Conservation (phyloP, 2,113 vertebrate genomes). For the Argyrosomus japonicus region DNA sequence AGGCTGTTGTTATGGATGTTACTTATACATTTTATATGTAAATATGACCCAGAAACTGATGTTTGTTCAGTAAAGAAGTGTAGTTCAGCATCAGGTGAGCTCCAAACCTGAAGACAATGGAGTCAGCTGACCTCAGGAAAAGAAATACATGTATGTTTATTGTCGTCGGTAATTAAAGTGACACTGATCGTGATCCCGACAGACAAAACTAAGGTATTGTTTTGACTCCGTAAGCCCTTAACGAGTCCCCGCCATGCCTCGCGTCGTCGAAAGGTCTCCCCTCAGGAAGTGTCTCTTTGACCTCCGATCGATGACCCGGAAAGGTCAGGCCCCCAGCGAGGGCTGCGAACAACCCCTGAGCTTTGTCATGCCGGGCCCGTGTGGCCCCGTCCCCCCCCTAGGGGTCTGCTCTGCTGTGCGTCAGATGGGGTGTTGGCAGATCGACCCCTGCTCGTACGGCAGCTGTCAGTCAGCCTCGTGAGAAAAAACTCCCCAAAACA, state of each 20-base stretch:
- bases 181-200: constrained; percentile 21
- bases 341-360: constrained; percentile 70
- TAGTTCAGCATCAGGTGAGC: neutral
- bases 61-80: neutral
- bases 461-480: constrained; percentile 73
- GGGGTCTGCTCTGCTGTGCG: constrained; percentile 59
- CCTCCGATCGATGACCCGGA: constrained; percentile 83
- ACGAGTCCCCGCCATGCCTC: constrained; percentile 56
- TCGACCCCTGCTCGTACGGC: constrained; percentile 66
- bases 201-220: constrained; percentile 34
- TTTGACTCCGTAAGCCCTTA: constrained; percentile 57
- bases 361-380: constrained; percentile 61
- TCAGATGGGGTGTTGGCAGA: constrained; percentile 75
- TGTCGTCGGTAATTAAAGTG: neutral
- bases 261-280: constrained; percentile 77
- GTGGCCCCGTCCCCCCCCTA: constrained; percentile 55
- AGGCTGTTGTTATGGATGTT: constrained; percentile 43
- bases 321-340: constrained; percentile 81
- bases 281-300: constrained; percentile 83
- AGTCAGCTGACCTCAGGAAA: neutral
- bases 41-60: neutral
- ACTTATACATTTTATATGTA: neutral
- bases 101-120: neutral
- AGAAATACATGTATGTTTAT: constrained; percentile 7
- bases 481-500: constrained; percentile 64